Percentiles rank a stretch among this genome's conserved stretches.
Evolutionary conservation across 2,888 invertebrate species (phyloP).

Genomic region (Cactoblastis cactorum): DNA sequence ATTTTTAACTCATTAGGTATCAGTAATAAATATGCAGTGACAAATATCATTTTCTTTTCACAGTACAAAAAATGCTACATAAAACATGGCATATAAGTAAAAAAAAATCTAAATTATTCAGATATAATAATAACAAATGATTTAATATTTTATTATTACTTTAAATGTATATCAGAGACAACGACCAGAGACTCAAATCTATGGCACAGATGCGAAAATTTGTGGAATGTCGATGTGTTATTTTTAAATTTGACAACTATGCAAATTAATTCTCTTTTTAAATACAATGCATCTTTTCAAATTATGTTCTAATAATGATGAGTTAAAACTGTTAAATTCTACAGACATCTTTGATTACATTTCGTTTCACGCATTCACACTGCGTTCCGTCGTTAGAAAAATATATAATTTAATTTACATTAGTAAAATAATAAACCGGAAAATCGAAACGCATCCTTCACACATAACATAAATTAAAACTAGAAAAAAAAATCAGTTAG

Average conservation of each 20-base stretch:
- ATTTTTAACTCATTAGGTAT: too few relatives aligned
- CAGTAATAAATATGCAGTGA: too few relatives aligned
- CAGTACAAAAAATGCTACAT: too few relatives aligned
- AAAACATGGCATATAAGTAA: too few relatives aligned
- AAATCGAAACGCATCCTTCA: not conserved
- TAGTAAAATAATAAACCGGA: not conserved
- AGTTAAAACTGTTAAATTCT: not conserved
- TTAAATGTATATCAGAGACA: not conserved
- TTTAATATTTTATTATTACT: too few relatives aligned
- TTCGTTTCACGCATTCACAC: not conserved
- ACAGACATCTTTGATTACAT: not conserved
- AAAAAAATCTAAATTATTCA: too few relatives aligned
- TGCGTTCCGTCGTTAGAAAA: slow-evolving; percentile 3
- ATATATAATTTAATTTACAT: not conserved
- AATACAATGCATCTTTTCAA: too few relatives aligned
- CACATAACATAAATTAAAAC: slow-evolving; percentile 10
- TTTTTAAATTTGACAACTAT: not conserved
- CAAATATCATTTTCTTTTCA: too few relatives aligned
- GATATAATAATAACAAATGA: too few relatives aligned
- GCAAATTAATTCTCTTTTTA: not conserved
- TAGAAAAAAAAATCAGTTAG: slow-evolving; percentile 19
- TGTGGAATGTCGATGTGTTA: not conserved
- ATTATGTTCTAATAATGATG: too few relatives aligned
- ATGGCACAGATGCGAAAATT: slow-evolving; percentile 17
- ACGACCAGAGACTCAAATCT: slow-evolving; percentile 1